A percentile compares a stretch with the other conserved stretches of the same genome.
Evolutionary conservation across 2,113 vertebrate genomes (phyloP).

Genomic region (Orthochromis malagaraziensis): DNA sequence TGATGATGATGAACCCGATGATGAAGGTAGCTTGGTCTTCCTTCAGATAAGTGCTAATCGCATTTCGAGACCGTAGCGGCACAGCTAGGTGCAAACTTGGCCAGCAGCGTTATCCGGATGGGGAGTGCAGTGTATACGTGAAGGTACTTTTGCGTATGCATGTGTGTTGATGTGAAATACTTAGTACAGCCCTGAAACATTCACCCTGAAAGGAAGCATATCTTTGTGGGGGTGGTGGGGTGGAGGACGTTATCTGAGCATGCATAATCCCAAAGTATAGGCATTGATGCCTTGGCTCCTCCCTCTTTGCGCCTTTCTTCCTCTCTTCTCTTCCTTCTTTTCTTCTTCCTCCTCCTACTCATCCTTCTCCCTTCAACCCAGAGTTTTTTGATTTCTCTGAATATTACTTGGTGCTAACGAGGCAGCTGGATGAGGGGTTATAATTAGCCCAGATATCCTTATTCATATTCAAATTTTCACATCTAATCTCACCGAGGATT

Average conservation of each 20-base stretch:
- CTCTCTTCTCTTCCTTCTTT: background rate
- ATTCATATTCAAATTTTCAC: conserved; percentile 63
- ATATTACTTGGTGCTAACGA: conserved; percentile 54
- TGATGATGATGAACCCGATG: conserved; percentile 53
- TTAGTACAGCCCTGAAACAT: conserved; percentile 36
- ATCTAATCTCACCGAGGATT: conserved; percentile 58
- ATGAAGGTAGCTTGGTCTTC: conserved; percentile 62
- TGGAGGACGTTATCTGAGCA: conserved; percentile 59
- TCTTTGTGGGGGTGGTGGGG: conserved; percentile 37
- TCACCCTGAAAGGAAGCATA: conserved; percentile 27
- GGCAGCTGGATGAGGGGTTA: conserved; percentile 52
- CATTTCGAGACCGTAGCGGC: conserved; percentile 51
- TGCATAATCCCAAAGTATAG: conserved; percentile 63
- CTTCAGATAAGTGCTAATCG: conserved; percentile 66
- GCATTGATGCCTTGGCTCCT: conserved; percentile 64
- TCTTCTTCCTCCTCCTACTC: background rate
- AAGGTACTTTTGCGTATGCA: conserved; percentile 22
- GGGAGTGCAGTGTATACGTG: conserved; percentile 8
- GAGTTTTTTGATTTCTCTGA: conserved; percentile 28
- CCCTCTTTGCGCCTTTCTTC: conserved; percentile 18
- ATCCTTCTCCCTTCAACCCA: background rate
- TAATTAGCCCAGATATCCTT: conserved; percentile 63
- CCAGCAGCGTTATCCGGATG: conserved; percentile 43
- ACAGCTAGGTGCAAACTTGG: conserved; percentile 62
- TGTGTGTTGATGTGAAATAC: conserved; percentile 6